These are phyloP conservation scores for Chelon auratus DNA, from an alignment of 2,797 vertebrate genomes.

Conservation along the genomic window DNA sequence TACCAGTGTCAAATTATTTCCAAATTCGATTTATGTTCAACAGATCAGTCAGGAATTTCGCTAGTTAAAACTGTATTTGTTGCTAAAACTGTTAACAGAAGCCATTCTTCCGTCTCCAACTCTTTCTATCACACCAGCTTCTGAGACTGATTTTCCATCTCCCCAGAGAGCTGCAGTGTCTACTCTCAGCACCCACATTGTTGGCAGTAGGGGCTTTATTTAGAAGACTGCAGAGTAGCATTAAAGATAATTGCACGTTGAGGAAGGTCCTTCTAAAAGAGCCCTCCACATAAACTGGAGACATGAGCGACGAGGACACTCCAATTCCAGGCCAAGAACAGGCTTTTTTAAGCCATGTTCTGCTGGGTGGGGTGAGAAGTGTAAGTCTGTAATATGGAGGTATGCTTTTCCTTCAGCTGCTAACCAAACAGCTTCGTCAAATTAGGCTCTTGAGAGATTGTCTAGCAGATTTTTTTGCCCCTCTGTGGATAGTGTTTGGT, in stretches of 20 bases:
- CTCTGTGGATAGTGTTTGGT: constrained; percentile 70
- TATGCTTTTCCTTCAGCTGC: constrained; percentile 78
- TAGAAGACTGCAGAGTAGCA: constrained; percentile 87
- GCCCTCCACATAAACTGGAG: constrained; percentile 79
- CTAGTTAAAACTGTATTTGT: constrained; percentile 52
- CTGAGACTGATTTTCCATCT: constrained; percentile 79
- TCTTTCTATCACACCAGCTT: constrained; percentile 65
- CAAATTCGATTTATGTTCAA: constrained; percentile 41
- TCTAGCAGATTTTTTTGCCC: constrained; percentile 66
- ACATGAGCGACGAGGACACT: constrained; percentile 73
- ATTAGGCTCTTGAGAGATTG: constrained; percentile 77
- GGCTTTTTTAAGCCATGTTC: constrained; percentile 71
- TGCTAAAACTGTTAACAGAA: constrained; percentile 64
- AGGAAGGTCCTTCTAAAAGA: constrained; percentile 83
- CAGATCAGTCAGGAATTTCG: constrained; percentile 46
- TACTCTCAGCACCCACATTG: constrained; percentile 81
- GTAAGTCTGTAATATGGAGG: constrained; percentile 78
- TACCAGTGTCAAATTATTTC: constrained; percentile 29
- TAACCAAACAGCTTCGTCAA: constrained; percentile 76
- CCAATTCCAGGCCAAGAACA: constrained; percentile 61
- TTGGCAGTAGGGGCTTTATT: constrained; percentile 85
- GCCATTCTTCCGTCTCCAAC: constrained; percentile 49
- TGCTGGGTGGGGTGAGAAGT: constrained; percentile 79
- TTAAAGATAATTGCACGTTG: constrained; percentile 89
- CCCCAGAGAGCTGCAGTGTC: constrained; percentile 71